Evolutionary conservation across 2,113 vertebrate species (phyloP).

Genomic region (Eupsittula cactorum): DNA sequence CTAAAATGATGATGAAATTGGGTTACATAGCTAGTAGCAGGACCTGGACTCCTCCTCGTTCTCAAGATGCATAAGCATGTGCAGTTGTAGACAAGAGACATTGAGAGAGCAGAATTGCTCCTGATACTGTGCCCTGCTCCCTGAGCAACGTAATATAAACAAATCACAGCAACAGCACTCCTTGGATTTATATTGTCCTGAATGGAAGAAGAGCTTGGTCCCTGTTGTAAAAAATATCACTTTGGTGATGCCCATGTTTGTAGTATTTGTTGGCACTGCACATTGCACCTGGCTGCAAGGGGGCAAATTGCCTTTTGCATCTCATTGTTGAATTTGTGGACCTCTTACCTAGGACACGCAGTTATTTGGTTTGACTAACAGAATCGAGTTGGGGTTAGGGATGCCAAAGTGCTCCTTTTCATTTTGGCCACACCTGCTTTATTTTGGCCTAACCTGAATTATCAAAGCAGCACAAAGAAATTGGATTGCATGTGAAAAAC

Average conservation of each 20-base stretch:
- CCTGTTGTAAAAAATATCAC: not conserved
- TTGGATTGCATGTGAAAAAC: not conserved
- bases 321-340: not conserved
- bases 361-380: not conserved
- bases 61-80: not conserved
- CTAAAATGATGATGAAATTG: not conserved
- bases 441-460: not conserved
- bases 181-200: not conserved
- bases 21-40: not conserved
- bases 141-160: not conserved
- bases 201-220: not conserved
- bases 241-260: rapidly evolving
- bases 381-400: not conserved
- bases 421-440: not conserved
- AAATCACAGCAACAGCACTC: not conserved
- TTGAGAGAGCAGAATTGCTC: not conserved
- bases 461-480: not conserved
- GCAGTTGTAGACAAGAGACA: not conserved
- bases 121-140: not conserved
- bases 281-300: not conserved
- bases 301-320: not conserved
- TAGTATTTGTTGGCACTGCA: not conserved
- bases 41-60: not conserved
- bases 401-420: not conserved
- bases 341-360: not conserved